Evolutionary conservation across 2,888 invertebrate species (phyloP).

Genomic region (Mallateleia sp.): DNA sequence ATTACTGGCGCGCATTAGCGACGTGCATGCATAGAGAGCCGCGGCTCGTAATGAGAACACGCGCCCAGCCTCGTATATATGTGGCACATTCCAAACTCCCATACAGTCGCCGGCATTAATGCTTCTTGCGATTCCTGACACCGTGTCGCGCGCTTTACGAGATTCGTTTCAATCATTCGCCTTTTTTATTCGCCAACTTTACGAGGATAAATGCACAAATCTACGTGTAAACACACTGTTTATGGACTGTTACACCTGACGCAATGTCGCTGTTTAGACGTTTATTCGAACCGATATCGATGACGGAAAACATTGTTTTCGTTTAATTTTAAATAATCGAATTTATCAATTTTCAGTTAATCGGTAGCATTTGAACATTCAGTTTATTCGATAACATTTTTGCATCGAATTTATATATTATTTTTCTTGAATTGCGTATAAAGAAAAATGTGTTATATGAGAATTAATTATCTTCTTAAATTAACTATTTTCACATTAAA

Average conservation of each 20-base stretch:
- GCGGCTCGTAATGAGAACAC: conserved; percentile 72
- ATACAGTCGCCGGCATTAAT: conserved; percentile 60
- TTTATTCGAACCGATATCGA: neutral
- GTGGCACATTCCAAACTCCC: conserved; percentile 69
- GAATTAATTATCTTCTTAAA: too few relatives aligned
- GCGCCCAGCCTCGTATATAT: conserved; percentile 61
- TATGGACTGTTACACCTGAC: conserved; percentile 18
- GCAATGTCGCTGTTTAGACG: neutral
- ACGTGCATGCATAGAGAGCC: conserved; percentile 67
- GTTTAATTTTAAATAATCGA: too few relatives aligned
- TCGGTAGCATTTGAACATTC: too few relatives aligned
- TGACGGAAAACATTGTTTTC: neutral
- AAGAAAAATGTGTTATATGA: too few relatives aligned
- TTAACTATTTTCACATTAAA: too few relatives aligned
- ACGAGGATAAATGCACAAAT: conserved; percentile 39
- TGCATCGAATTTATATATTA: too few relatives aligned
- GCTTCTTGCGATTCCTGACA: conserved; percentile 61
- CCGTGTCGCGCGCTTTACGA: conserved; percentile 51
- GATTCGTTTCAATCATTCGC: conserved; percentile 59
- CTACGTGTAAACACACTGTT: conserved; percentile 39
- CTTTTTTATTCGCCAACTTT: conserved; percentile 45
- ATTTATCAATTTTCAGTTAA: neutral
- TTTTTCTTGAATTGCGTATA: too few relatives aligned
- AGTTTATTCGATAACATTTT: too few relatives aligned
- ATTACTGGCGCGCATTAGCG: conserved; percentile 69